A percentile compares a stretch with the other conserved stretches of the same genome.
Evolutionary conservation across 1,140 invertebrate species (phyloP).

Genomic region (Leptoteleia sp.): DNA sequence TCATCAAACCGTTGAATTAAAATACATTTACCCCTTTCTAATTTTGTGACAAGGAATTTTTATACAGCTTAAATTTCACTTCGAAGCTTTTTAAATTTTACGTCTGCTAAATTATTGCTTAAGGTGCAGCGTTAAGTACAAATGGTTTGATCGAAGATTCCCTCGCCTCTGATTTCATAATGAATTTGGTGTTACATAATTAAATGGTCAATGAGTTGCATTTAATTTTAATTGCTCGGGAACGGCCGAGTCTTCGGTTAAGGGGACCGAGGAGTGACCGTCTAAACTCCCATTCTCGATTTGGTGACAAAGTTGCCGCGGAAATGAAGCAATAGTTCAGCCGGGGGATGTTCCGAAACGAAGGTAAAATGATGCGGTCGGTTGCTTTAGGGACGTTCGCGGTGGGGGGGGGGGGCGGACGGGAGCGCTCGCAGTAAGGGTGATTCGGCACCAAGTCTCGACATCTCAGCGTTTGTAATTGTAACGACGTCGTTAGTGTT

Average conservation of each 20-base stretch:
- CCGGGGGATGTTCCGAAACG: slow-evolving; percentile 60
- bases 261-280: slow-evolving; percentile 47
- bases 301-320: slow-evolving; percentile 62
- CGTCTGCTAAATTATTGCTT: no score
- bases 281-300: slow-evolving; percentile 65
- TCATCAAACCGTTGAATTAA: no score
- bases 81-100: no score
- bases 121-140: no score
- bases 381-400: slow-evolving; percentile 45
- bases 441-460: slow-evolving; percentile 55
- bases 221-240: slow-evolving; percentile 69
- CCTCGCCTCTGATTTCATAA: slow-evolving; percentile 1
- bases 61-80: no score
- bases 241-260: slow-evolving; percentile 61
- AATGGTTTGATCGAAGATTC: no score
- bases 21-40: no score
- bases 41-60: no score
- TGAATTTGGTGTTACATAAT: slow-evolving; percentile 36
- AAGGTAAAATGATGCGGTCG: slow-evolving; percentile 66
- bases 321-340: slow-evolving; percentile 66
- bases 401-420: slow-evolving; percentile 19
- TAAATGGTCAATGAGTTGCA: slow-evolving; percentile 54
- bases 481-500: slow-evolving; percentile 73
- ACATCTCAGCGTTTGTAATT: slow-evolving; percentile 69
- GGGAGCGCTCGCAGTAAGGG: slow-evolving; percentile 23